Evolutionary conservation across 2,888 invertebrate species (phyloP).

Genomic region (Dorcus parallelipipedus): DNA sequence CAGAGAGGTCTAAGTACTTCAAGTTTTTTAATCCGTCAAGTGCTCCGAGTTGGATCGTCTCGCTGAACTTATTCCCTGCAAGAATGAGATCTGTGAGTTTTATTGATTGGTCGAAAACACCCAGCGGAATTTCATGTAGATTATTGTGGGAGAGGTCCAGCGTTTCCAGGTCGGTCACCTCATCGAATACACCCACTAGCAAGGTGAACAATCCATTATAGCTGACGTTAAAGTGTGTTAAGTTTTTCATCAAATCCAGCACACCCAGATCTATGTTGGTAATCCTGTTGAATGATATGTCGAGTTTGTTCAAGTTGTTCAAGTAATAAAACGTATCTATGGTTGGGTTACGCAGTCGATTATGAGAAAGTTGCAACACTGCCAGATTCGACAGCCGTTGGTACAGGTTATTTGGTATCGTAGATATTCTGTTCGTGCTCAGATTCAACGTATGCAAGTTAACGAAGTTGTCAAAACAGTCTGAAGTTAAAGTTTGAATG

Average conservation of each 20-base stretch:
- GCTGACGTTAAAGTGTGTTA: conserved; percentile 22
- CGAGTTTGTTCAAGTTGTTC: conserved; percentile 20
- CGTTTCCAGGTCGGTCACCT: conserved; percentile 16
- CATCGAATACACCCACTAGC: conserved; percentile 26
- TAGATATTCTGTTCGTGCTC: conserved; percentile 20
- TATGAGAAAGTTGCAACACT: conserved; percentile 22
- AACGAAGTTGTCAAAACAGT: conserved; percentile 20
- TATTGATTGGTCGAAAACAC: conserved; percentile 24
- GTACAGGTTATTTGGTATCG: conserved; percentile 26
- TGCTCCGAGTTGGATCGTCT: conserved; percentile 15
- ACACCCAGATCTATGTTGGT: conserved; percentile 23
- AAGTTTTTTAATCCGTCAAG: conserved; percentile 20
- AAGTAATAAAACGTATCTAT: conserved; percentile 26
- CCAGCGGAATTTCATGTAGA: conserved; percentile 19
- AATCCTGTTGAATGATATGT: conserved; percentile 25
- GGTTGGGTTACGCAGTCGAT: conserved; percentile 22
- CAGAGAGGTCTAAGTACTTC: conserved; percentile 20
- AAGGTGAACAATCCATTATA: conserved; percentile 23
- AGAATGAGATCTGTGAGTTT: conserved; percentile 24
- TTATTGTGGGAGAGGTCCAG: conserved; percentile 26
- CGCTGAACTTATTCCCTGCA: conserved; percentile 17
- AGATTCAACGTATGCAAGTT: conserved; percentile 19
- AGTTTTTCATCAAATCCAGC: conserved; percentile 21
- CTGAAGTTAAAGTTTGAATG: conserved; percentile 16
- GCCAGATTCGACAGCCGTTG: conserved; percentile 15